Evolutionary conservation across 2,888 invertebrate genomes (phyloP).

Genomic region (Cheilosia variabilis): DNA sequence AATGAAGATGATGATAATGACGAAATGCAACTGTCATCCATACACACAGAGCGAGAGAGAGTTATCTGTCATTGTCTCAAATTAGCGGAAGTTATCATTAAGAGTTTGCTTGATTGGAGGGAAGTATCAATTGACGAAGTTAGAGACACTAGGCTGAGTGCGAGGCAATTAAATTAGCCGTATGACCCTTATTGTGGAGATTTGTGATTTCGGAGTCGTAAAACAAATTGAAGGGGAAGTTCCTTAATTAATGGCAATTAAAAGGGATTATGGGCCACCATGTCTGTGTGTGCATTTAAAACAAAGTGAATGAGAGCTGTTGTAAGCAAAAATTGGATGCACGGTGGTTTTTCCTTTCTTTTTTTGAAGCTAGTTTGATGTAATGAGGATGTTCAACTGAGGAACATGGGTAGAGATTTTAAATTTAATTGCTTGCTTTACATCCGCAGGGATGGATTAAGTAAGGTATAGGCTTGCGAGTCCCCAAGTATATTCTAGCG

Average conservation of each 20-base stretch:
- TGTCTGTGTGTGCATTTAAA: constrained; percentile 3
- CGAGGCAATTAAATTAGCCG: constrained; percentile 65
- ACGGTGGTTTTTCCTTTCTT: background rate
- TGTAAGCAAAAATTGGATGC: background rate
- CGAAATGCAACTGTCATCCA: constrained; percentile 49
- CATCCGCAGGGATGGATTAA: too few relatives aligned
- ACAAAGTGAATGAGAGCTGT: background rate
- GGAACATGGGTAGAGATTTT: too few relatives aligned
- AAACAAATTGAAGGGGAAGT: constrained; percentile 68
- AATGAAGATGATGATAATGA: constrained; percentile 28
- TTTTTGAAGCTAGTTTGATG: background rate
- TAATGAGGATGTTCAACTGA: too few relatives aligned
- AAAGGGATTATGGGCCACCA: constrained; percentile 40
- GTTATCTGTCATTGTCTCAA: constrained; percentile 70
- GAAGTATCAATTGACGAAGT: constrained; percentile 73
- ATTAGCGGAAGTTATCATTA: constrained; percentile 76
- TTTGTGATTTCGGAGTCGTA: constrained; percentile 57
- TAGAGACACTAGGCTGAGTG: constrained; percentile 32
- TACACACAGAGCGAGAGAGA: constrained; percentile 44
- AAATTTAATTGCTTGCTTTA: too few relatives aligned
- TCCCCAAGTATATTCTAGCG: too few relatives aligned
- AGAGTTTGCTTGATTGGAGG: constrained; percentile 72
- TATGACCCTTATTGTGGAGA: constrained; percentile 65
- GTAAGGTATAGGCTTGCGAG: too few relatives aligned
- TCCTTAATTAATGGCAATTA: constrained; percentile 68